Percentiles rank a stretch among this genome's conserved stretches.
These are phyloP conservation scores for Epinephelus cyanopodus DNA, from an alignment of 2,113 vertebrate species.

Conservation along the genomic window DNA sequence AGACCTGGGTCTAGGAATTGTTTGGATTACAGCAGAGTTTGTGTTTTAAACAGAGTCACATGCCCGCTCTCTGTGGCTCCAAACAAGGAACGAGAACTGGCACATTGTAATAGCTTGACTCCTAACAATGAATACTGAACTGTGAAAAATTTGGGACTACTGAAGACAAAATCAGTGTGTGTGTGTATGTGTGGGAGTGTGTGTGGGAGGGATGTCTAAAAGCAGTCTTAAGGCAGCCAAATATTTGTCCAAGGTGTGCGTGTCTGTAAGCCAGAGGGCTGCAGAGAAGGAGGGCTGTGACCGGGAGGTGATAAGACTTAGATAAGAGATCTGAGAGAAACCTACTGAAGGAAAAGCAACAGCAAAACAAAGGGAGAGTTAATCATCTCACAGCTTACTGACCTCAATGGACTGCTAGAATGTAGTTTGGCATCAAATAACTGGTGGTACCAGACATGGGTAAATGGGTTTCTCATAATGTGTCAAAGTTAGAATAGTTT, in stretches of 20 bases:
- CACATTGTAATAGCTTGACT: neutral
- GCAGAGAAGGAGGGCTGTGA: conserved; percentile 71
- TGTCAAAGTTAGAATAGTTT: conserved; percentile 33
- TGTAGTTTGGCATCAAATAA: conserved; percentile 74
- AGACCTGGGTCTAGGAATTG: conserved; percentile 59
- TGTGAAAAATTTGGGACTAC: neutral
- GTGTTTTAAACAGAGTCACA: conserved; percentile 54
- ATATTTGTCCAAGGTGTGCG: conserved; percentile 81
- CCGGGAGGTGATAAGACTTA: conserved; percentile 74
- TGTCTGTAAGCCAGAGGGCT: conserved; percentile 62
- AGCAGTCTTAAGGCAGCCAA: conserved; percentile 70
- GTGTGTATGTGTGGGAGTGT: conserved; percentile 12
- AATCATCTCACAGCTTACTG: conserved; percentile 80
- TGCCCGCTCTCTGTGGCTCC: conserved; percentile 7
- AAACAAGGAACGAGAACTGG: neutral
- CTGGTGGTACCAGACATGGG: conserved; percentile 74
- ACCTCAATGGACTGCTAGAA: conserved; percentile 61
- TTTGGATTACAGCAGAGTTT: conserved; percentile 65
- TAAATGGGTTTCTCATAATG: conserved; percentile 54
- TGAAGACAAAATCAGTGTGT: conserved; percentile 15
- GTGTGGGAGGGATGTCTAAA: conserved; percentile 49
- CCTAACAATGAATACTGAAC: neutral
- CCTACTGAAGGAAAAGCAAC: conserved; percentile 71
- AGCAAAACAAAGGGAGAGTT: conserved; percentile 79
- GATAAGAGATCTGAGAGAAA: conserved; percentile 82